Base-by-base conservation (phyloP, 2,888 invertebrate genomes). In the Itoplectis maculator region DNA sequence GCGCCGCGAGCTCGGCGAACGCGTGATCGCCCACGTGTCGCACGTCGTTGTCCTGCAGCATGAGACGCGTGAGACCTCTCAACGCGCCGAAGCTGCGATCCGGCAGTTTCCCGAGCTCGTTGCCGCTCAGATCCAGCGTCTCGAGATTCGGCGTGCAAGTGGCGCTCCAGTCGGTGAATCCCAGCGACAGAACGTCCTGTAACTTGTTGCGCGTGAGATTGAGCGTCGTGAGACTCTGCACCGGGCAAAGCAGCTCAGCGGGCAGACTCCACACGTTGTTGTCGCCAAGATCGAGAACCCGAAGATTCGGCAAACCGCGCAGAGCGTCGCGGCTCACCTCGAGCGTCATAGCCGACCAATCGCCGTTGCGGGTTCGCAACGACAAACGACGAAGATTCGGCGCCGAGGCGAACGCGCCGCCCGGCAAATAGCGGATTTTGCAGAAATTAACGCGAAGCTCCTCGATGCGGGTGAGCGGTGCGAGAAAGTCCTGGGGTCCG, bases 241-340 rank as follows among this genome's bases (percentile, higher is more conserved):
- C 93, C 42, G 96, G 95, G 89, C 97, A 97, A 90, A 97, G 95
- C 90, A 95, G 94, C 90, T 96, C 96, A 29, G 95, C 94, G 1
- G 97, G 96, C 77, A 96, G 93, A 69, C 95, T 95, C 96, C 96
- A 96, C 86, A 97, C 95, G 90, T 96, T 96, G 91, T 96, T 97
- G 89, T 96, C 96, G 45, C 95, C 95, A 79, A 97, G 94, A 93
- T 97, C 96, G 86, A 97, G 94, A 86, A 93, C 94, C 87, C 95
- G 94, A 54, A 97, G 93, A 89, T 95, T 95, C 23, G 95, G 94
- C 73, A 97, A 93, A 9, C 96, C 95, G 83, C 96, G 94, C 82
- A 97, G 95, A 81, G 96, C 95, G 89, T 96, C 96, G 54, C 95
- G 94, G 88, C 96, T 95, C 83, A 97, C 94, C 88, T 96, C 96